A percentile compares a stretch with the other conserved stretches of the same genome.
phyloP scores from a whole-genome alignment of 2,797 vertebrate genomes.

The Lepus oiostolus region DNA sequence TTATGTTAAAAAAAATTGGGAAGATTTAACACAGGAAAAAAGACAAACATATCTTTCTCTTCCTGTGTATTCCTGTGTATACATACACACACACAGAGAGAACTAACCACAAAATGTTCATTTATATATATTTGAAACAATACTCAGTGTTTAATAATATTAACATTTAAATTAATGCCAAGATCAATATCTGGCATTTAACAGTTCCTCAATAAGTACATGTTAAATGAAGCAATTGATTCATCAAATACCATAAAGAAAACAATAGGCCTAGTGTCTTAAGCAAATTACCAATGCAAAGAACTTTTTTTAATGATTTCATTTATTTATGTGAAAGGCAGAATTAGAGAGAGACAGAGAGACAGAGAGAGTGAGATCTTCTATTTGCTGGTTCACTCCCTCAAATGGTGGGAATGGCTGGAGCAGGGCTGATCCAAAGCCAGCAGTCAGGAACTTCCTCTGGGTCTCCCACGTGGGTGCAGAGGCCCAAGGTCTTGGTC shows the following conservation, averaged over 20 bases:
- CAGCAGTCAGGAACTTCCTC: too few relatives aligned
- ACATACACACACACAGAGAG: neutral
- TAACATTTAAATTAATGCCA: slow-evolving; percentile 49
- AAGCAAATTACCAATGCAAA: neutral
- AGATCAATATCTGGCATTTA: neutral
- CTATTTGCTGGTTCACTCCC: too few relatives aligned
- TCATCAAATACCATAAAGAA: neutral
- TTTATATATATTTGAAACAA: slow-evolving; percentile 38
- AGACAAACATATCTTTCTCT: neutral
- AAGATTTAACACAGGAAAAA: slow-evolving; percentile 40
- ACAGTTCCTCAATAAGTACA: neutral
- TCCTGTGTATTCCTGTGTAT: too few relatives aligned
- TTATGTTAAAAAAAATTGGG: slow-evolving; percentile 47
- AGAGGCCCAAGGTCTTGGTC: too few relatives aligned
- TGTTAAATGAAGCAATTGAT: slow-evolving; percentile 31
- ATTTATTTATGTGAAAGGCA: too few relatives aligned
- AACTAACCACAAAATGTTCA: slow-evolving; percentile 1
- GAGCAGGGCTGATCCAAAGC: too few relatives aligned
- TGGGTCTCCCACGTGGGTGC: too few relatives aligned
- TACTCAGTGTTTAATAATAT: slow-evolving; percentile 5
- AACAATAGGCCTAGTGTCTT: neutral
- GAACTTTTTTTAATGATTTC: too few relatives aligned
- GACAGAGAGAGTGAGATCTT: too few relatives aligned
- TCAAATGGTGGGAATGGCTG: too few relatives aligned
- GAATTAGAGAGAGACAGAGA: too few relatives aligned